Base-by-base conservation (phyloP, 2,113 vertebrate genomes). In the Cyanoramphus novaezelandiae region DNA sequence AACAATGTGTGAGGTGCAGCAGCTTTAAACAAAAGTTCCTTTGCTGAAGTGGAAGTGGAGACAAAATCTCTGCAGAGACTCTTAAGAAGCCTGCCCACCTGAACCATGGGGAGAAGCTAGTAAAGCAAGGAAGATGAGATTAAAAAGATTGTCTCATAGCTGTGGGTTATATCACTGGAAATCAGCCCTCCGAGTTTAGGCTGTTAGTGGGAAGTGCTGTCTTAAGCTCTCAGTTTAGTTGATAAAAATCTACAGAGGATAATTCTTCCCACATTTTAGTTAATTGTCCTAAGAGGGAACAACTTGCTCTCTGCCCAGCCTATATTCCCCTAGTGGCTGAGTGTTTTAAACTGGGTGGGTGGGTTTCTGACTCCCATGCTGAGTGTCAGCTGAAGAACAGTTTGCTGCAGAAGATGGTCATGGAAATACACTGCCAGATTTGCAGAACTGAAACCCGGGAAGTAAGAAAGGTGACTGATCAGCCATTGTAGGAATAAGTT, bases 351-450 rank as follows among this genome's bases (percentile, higher is more conserved):
- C 13, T 10, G 33, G 57, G 15, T 50, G n/a, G 17, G 12, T 81
- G 46, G 24, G 23, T 72, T 95, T 90, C 49, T 60, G 47, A 46
- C 43, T 88, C 47, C 37, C 24, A 25, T 3, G 3, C 39, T 47
- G 17, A 41, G 3, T 6, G 4, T 31, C 52, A 0, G 0, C 41
- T 33, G 47, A 76, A 86, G 19, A 23, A 64, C 21, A 17, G 3
- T 64, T 65, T 82, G 35, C 47, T 43, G 25, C 44, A 75, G 47
- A 81, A 53, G 43, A 28, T n/a, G 21, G 13, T 37, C 9, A 17
- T 1, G 4, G 37, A 52, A 82, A 50, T 23, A 71, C 11, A 9
- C 10, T 28, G 13, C 4, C 15, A 21, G 74, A 44, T 74, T 28
- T 55, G 50, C 23, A 70, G 50, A 78, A 35, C 2, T 69, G n/a